Evolutionary conservation across 2,113 vertebrate genomes (phyloP).

Genomic region (Sceloporus undulatus): DNA sequence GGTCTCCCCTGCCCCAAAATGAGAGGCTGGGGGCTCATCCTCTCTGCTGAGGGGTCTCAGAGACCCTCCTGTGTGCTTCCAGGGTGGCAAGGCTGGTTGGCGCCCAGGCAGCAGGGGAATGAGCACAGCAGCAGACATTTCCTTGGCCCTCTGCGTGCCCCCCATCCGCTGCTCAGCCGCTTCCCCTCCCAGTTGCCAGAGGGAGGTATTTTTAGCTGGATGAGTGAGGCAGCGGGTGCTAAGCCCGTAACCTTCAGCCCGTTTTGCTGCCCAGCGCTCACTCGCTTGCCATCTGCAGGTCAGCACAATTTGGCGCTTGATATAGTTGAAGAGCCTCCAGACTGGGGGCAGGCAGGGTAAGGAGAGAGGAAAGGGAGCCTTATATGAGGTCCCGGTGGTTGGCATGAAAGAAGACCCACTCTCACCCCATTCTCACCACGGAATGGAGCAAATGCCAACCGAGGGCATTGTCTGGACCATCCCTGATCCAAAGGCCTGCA

Average conservation of each 20-base stretch:
- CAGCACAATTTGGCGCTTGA: slow-evolving; percentile 62
- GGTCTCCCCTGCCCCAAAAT: no score
- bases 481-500: no score
- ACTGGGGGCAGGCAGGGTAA: slow-evolving; percentile 39
- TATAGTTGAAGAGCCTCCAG: slow-evolving; percentile 54
- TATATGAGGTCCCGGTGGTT: slow-evolving; percentile 40
- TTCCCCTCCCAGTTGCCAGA: slow-evolving; percentile 41
- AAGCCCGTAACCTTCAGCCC: slow-evolving; percentile 68
- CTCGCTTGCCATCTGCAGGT: slow-evolving; percentile 54
- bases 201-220: slow-evolving; percentile 66
- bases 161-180: not conserved
- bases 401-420: slow-evolving; percentile 18
- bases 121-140: no score
- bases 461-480: not conserved
- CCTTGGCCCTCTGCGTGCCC: not conserved
- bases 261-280: slow-evolving; percentile 46
- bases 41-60: no score
- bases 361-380: slow-evolving; percentile 21
- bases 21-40: no score
- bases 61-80: no score
- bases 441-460: not conserved
- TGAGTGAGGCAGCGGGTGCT: slow-evolving; percentile 45
- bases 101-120: not conserved
- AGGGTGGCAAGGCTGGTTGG: no score
- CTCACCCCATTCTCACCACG: no score